Evolutionary conservation across 2,797 vertebrate genomes (phyloP).

Genomic region (Australoheros facetus): DNA sequence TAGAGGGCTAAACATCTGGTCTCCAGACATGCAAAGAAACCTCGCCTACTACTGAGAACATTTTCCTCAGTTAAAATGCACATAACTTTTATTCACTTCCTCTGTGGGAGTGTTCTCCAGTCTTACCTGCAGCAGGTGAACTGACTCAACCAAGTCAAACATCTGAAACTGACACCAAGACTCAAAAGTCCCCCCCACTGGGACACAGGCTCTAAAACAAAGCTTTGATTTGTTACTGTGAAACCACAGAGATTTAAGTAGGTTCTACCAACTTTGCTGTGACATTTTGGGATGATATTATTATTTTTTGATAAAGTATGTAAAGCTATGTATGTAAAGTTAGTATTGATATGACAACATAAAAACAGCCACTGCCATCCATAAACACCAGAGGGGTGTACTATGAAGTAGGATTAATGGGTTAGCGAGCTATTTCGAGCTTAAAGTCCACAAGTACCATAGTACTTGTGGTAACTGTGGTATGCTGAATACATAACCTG

Average conservation of each 20-base stretch:
- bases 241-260: constrained; percentile 5
- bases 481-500: too few relatives aligned
- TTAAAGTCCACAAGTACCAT: too few relatives aligned
- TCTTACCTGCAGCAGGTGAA: constrained; percentile 22
- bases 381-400: too few relatives aligned
- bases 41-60: background rate
- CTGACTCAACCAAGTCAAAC: constrained; percentile 31
- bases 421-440: too few relatives aligned
- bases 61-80: background rate
- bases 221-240: background rate
- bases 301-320: too few relatives aligned
- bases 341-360: too few relatives aligned
- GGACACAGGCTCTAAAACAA: background rate
- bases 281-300: too few relatives aligned
- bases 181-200: background rate
- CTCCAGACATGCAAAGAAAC: constrained; percentile 35
- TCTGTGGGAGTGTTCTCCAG: background rate
- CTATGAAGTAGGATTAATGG: too few relatives aligned
- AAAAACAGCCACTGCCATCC: too few relatives aligned
- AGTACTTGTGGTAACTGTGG: too few relatives aligned
- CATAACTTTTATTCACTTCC: constrained; percentile 10
- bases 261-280: background rate
- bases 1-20: constrained; percentile 51
- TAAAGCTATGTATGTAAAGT: too few relatives aligned
- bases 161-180: constrained; percentile 18